phyloP scores from a whole-genome alignment of 2,888 invertebrate genomes.

The Listrodromus nycthemerus region DNA sequence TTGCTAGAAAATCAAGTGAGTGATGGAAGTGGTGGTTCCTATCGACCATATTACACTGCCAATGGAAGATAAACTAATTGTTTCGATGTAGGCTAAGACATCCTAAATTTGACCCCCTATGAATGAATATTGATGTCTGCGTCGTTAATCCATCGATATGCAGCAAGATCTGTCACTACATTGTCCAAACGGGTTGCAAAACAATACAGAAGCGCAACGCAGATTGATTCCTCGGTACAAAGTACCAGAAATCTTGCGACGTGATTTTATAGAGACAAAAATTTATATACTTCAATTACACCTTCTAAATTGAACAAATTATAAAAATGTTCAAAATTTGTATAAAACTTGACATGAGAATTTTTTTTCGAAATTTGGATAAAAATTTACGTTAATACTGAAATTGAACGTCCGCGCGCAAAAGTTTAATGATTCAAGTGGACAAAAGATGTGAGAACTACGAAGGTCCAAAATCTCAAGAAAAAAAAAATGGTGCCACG shows the following conservation, averaged over 20 bases:
- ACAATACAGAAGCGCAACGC: neutral
- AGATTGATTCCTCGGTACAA: too few relatives aligned
- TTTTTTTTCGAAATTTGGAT: too few relatives aligned
- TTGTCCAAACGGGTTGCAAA: neutral
- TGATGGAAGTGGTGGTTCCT: conserved; percentile 63
- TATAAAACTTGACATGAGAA: too few relatives aligned
- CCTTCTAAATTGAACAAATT: too few relatives aligned
- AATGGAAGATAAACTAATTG: conserved; percentile 50
- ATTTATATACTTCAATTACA: neutral
- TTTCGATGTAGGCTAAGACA: conserved; percentile 16
- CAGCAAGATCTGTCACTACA: neutral
- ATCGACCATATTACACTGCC: conserved; percentile 30
- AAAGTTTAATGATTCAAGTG: neutral
- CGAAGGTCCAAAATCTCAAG: neutral
- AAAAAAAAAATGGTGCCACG: neutral
- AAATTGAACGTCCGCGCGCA: neutral
- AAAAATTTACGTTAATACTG: neutral
- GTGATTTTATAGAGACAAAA: neutral
- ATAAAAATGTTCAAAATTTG: too few relatives aligned
- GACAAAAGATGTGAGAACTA: neutral
- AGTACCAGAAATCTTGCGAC: too few relatives aligned
- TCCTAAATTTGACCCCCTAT: neutral
- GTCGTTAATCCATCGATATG: neutral
- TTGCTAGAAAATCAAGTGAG: conserved; percentile 44
- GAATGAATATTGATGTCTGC: neutral